These are phyloP conservation scores for Willisornis vidua DNA, from an alignment of 2,113 vertebrate species.

Conservation along the genomic window DNA sequence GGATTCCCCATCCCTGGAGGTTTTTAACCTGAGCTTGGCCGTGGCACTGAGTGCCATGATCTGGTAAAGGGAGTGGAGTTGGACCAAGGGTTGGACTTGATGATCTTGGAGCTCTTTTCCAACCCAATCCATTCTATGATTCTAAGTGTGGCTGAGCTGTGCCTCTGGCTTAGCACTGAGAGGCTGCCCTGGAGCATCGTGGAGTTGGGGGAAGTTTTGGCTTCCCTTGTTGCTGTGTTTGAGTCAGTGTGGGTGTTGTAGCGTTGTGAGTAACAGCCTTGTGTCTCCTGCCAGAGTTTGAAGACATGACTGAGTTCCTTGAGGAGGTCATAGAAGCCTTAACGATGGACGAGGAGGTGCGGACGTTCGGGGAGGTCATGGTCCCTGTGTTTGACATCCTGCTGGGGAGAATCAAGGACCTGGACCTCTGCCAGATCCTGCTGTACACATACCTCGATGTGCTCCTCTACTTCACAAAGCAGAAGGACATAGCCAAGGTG, in stretches of 20 bases:
- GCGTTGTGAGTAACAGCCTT: fast-evolving
- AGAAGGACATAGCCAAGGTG: slow-evolving; percentile 94
- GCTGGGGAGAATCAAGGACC: slow-evolving; percentile 85
- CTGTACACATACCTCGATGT: slow-evolving; percentile 91
- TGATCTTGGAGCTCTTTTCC: too few species aligned
- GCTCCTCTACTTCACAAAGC: slow-evolving; percentile 91
- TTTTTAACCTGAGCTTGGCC: too few species aligned
- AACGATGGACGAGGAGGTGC: slow-evolving; percentile 90
- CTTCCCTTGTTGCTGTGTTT: fast-evolving
- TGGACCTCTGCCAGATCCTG: slow-evolving; percentile 92
- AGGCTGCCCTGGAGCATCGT: fast-evolving
- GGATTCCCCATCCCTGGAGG: too few species aligned
- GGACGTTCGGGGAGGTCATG: slow-evolving; percentile 92
- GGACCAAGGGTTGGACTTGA: too few species aligned
- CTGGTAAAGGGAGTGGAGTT: too few species aligned
- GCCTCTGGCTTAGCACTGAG: fast-evolving
- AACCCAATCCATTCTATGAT: too few species aligned
- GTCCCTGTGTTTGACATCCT: slow-evolving; percentile 92
- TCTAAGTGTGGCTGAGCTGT: background rate
- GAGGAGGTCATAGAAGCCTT: slow-evolving; percentile 90
- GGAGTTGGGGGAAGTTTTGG: background rate
- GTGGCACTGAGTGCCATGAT: too few species aligned
- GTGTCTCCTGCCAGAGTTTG: slow-evolving; percentile 77
- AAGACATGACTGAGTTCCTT: slow-evolving; percentile 88
- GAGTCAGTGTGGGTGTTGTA: fast-evolving